Percentiles rank a stretch among this genome's conserved stretches.
These are phyloP conservation scores for Homarus americanus DNA, from an alignment of 1,140 invertebrate genomes.

Conservation along the genomic window DNA sequence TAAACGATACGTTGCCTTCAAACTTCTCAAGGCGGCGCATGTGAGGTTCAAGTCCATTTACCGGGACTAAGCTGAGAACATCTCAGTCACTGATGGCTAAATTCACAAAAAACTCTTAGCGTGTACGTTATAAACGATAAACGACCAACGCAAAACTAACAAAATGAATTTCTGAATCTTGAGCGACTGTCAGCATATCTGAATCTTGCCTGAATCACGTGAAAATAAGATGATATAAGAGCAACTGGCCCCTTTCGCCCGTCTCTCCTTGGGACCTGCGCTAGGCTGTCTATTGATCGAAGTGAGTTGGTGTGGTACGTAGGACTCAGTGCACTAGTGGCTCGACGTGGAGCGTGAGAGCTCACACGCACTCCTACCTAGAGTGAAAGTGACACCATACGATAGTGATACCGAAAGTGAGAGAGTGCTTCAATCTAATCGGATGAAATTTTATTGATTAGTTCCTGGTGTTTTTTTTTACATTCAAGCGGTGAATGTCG, in stretches of 20 bases:
- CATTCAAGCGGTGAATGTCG: no score
- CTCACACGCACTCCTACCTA: neutral
- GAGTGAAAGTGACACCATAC: conserved; percentile 2
- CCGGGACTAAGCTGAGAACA: neutral
- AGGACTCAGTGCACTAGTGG: neutral
- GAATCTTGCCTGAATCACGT: neutral
- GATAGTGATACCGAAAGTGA: neutral
- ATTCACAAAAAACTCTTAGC: neutral
- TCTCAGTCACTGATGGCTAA: neutral
- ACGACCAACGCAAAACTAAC: neutral
- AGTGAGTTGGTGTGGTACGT: conserved; percentile 4
- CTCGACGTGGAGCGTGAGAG: neutral
- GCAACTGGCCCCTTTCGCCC: neutral
- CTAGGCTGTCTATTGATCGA: conserved; percentile 1
- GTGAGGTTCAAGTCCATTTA: neutral
- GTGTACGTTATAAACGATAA: neutral
- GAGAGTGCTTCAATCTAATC: neutral
- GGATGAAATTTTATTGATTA: neutral
- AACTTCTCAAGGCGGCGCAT: conserved; percentile 9
- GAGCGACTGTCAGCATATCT: neutral
- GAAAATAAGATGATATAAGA: conserved; percentile 5
- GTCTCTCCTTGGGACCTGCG: neutral
- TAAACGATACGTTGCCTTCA: conserved; percentile 7
- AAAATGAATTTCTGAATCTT: neutral
- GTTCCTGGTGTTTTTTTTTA: neutral